These are phyloP conservation scores for Cuculus canorus DNA, from an alignment of 2,797 vertebrate species.

Conservation along the genomic window DNA sequence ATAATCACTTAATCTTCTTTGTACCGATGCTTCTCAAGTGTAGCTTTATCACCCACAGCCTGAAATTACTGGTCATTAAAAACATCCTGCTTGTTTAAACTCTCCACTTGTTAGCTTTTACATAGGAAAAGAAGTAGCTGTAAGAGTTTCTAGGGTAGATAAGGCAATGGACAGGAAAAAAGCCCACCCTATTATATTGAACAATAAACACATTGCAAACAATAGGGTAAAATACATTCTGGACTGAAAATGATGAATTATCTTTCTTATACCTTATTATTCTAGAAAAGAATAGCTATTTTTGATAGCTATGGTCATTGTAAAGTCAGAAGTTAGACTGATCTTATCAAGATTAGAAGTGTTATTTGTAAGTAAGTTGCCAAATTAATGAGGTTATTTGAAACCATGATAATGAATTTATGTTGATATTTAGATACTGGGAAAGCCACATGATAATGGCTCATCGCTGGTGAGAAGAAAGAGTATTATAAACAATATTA, in stretches of 20 bases:
- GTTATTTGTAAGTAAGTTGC: neutral
- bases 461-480: neutral
- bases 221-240: neutral
- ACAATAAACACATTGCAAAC: neutral
- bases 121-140: neutral
- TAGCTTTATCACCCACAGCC: neutral
- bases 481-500: neutral
- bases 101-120: neutral
- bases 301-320: neutral
- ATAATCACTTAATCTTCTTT: neutral
- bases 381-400: neutral
- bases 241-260: neutral
- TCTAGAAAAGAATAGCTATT: neutral
- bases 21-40: neutral
- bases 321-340: neutral
- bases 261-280: neutral
- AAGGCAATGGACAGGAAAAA: neutral
- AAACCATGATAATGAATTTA: neutral
- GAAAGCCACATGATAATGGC: neutral
- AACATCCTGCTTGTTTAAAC: neutral
- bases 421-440: neutral
- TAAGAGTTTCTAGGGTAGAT: neutral
- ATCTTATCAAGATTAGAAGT: neutral
- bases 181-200: rapidly evolving
- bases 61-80: neutral